Evolutionary conservation across 1,140 invertebrate species (phyloP), one percentile per base, ranked within the genome.

Genomic region (Eriocheir sinensis): DNA sequence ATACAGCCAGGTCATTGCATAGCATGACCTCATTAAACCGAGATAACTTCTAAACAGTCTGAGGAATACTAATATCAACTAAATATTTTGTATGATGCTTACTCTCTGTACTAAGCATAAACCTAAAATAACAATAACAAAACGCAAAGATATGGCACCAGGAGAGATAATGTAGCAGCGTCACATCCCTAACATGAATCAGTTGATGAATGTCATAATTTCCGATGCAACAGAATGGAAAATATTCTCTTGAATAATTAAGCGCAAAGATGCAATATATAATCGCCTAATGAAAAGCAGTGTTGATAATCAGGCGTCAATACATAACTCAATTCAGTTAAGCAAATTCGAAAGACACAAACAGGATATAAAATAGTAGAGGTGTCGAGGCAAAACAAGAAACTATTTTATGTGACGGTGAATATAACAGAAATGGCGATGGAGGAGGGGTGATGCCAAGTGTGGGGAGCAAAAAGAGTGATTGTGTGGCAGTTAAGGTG

Each of bases 291-390:
- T 72, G 60, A 72, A 72, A n/a, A 72, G 21, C n/a, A 72, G 60
- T n/a, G 27, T 21, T 72, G 60, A 72, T 72, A 72, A 72, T 72
- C 60, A 72, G 60, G 60, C 60, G n/a, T 2, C 17, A 72, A 86
- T 40, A 86, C 34, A 86, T 86, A 86, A 86, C 2, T 27, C 36
- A 86, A n/a, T 86, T 38, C 15, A 38, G 32, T 85, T 85, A 85
- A n/a, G 15, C 32, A 36, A 85, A 36, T 3, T 30, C 17, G 30
- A 85, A 27, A 34, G 32, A 86, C 8, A 86, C 27, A 4, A 9
- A 86, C 36, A 38, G 36, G 38, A n/a, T 86, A 44, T 38, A 38
- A 38, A 36, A 8, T 4, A 44, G 27, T n/a, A 72, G 9, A 30
- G 72, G n/a, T n/a, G n/a, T n/a, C n/a, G n/a, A 27, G 21, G 0